phyloP scores from a whole-genome alignment of 2,888 invertebrate genomes.

The Mythimna lalbum region DNA sequence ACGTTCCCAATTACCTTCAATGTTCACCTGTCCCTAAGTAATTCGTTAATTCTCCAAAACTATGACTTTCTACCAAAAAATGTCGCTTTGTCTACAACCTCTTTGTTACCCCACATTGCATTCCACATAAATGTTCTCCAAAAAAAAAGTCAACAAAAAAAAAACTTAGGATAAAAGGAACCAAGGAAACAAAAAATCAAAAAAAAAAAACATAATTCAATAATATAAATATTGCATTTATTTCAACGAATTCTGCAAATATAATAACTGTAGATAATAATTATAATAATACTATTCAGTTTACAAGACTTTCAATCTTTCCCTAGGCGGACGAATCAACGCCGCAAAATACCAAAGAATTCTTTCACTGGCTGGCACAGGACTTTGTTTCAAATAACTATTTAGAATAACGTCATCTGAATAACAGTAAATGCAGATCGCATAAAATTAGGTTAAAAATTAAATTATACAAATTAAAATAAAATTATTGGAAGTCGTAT shows the following conservation, averaged over 20 bases:
- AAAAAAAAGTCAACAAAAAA: conserved; percentile 76
- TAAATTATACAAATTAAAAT: conserved; percentile 89
- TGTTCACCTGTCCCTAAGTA: conserved; percentile 79
- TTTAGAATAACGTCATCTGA: conserved; percentile 83
- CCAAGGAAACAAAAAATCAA: conserved; percentile 82
- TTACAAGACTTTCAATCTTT: conserved; percentile 87
- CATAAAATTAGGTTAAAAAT: conserved; percentile 86
- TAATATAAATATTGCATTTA: conserved; percentile 91
- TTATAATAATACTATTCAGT: conserved; percentile 90
- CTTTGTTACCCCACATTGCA: conserved; percentile 71
- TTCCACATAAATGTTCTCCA: conserved; percentile 69
- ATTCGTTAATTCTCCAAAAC: conserved; percentile 71
- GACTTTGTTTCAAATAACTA: conserved; percentile 85
- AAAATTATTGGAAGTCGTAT: conserved; percentile 88
- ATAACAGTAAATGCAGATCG: conserved; percentile 90
- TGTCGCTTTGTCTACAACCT: conserved; percentile 67
- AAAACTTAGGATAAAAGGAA: conserved; percentile 83
- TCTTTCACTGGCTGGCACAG: conserved; percentile 87
- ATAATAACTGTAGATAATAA: conserved; percentile 90
- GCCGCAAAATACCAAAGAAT: conserved; percentile 78
- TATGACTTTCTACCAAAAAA: conserved; percentile 70
- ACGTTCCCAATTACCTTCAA: conserved; percentile 68
- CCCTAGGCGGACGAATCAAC: conserved; percentile 73
- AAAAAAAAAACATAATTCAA: conserved; percentile 89
- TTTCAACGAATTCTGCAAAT: conserved; percentile 91